These are phyloP conservation scores for Cryptoleucopteryx plumbea DNA, from an alignment of 2,113 vertebrate species.

Conservation along the genomic window DNA sequence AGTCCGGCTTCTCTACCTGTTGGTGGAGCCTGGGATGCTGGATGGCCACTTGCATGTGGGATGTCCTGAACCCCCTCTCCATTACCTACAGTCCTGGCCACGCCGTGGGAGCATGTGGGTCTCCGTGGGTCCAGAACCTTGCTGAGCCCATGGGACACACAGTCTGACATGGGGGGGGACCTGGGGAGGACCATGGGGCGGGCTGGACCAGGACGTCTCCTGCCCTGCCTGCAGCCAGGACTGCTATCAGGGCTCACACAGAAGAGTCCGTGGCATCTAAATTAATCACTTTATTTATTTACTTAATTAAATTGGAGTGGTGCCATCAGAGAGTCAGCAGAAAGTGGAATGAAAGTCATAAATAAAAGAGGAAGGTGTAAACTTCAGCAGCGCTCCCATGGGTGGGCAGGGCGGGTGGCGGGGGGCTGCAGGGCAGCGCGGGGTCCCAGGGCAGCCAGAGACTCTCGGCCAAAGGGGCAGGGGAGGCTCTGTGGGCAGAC, in stretches of 20 bases:
- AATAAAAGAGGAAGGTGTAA: not conserved
- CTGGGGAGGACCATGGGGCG: rapidly evolving
- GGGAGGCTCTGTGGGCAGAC: not conserved
- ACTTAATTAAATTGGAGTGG: not conserved
- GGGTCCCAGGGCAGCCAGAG: not conserved
- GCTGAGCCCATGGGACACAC: not conserved
- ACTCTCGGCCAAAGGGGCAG: not conserved
- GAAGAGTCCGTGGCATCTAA: not conserved
- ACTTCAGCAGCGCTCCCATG: rapidly evolving
- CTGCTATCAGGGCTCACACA: not conserved
- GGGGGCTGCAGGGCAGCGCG: not conserved
- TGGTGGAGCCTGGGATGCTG: not conserved
- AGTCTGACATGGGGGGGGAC: rapidly evolving
- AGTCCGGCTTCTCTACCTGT: not conserved
- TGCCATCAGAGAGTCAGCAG: not conserved
- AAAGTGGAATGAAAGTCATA: not conserved
- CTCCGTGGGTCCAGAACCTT: not conserved
- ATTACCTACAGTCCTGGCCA: not conserved
- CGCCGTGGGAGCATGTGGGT: rapidly evolving
- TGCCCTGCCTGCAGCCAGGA: not conserved
- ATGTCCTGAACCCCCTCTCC: not conserved
- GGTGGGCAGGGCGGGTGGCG: not conserved
- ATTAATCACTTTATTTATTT: slow-evolving; percentile 24
- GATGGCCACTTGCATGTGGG: rapidly evolving
- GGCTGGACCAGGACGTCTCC: rapidly evolving